Evolutionary conservation across 2,888 invertebrate genomes (phyloP).

Genomic region (Cremastinae sp.): DNA sequence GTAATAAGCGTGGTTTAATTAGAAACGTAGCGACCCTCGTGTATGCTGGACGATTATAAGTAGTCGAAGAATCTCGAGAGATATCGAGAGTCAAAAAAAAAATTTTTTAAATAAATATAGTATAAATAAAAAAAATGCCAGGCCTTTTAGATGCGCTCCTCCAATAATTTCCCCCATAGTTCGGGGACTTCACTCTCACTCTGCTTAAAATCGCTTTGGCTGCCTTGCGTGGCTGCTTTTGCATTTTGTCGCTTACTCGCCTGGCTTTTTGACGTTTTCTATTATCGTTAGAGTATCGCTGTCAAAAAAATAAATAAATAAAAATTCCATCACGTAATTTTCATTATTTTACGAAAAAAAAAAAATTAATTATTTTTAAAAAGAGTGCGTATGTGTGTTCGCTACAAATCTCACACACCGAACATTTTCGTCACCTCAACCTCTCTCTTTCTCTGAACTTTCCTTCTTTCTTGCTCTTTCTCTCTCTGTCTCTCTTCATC

Average conservation of each 20-base stretch:
- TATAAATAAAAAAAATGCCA: not conserved
- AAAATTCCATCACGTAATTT: slow-evolving; percentile 25
- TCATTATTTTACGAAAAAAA: slow-evolving; percentile 42
- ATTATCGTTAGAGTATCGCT: not conserved
- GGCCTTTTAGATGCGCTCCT: slow-evolving; percentile 65
- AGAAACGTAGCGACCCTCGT: slow-evolving; percentile 29
- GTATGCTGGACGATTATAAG: slow-evolving; percentile 41
- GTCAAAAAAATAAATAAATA: slow-evolving; percentile 21
- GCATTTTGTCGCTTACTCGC: slow-evolving; percentile 64
- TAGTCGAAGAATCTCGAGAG: slow-evolving; percentile 26
- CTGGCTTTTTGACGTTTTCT: slow-evolving; percentile 49
- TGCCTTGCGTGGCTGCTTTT: slow-evolving; percentile 63
- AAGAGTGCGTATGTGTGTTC: slow-evolving; percentile 53
- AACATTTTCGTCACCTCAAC: slow-evolving; percentile 47
- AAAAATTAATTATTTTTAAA: slow-evolving; percentile 10
- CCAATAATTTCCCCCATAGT: slow-evolving; percentile 34
- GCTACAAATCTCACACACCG: slow-evolving; percentile 46
- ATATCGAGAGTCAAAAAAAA: not conserved
- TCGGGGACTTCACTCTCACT: slow-evolving; percentile 37
- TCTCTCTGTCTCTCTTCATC: slow-evolving; percentile 39
- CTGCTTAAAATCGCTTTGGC: slow-evolving; percentile 51
- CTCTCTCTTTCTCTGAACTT: slow-evolving; percentile 27
- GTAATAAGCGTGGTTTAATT: not conserved
- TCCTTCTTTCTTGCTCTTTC: not conserved
- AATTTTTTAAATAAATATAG: no score